A percentile compares a stretch with the other conserved stretches of the same genome.
Evolutionary conservation across 2,797 vertebrate species (phyloP).

Genomic region (Danionella dracula): DNA sequence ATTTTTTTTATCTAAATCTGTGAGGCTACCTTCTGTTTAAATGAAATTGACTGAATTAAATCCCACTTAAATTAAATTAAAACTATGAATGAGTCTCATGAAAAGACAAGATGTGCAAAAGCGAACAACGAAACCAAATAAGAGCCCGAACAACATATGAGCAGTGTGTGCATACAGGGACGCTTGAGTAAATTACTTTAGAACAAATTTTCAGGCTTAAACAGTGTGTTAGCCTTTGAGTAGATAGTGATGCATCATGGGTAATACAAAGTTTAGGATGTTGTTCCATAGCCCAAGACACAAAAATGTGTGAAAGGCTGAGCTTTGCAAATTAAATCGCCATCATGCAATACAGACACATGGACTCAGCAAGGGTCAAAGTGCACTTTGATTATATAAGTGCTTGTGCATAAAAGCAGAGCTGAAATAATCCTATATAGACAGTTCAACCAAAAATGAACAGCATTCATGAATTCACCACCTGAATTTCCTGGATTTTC

Average conservation of each 20-base stretch:
- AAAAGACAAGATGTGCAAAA: too few relatives aligned
- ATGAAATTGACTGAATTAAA: too few relatives aligned
- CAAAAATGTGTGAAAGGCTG: background rate
- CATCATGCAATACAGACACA: background rate
- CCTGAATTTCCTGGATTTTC: background rate
- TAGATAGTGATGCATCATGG: background rate
- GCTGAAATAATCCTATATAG: background rate
- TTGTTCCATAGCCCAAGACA: background rate
- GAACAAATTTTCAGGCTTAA: background rate
- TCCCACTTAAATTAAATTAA: too few relatives aligned
- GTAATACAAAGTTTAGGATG: background rate
- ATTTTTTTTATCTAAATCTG: too few relatives aligned
- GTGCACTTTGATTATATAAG: constrained; percentile 26
- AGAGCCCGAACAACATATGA: background rate
- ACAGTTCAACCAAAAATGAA: background rate
- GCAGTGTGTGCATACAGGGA: background rate
- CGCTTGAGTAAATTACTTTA: background rate
- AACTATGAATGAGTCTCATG: too few relatives aligned
- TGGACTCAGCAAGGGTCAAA: constrained; percentile 8
- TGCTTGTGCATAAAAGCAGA: constrained; percentile 10
- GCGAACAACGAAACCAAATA: background rate
- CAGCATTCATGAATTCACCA: background rate
- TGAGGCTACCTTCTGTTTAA: too few relatives aligned
- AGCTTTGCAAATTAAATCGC: background rate
- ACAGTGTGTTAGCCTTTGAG: background rate